Evolutionary conservation across 2,797 vertebrate species (phyloP).

Genomic region (Spea hammondii): DNA sequence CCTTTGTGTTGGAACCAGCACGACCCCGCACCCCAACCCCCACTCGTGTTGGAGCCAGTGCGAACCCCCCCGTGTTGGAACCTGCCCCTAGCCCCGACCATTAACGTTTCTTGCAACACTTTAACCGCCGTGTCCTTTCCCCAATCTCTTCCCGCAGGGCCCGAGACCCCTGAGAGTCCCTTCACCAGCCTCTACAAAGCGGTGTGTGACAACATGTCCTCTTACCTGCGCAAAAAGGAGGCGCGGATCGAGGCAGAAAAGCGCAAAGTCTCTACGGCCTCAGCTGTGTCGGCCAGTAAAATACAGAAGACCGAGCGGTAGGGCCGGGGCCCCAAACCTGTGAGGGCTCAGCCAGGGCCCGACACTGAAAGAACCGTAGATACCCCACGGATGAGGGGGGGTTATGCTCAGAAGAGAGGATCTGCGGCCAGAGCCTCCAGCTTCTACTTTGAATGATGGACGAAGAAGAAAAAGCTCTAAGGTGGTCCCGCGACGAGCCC

Average conservation of each 20-base stretch:
- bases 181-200: conserved; percentile 23
- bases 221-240: conserved; percentile 41
- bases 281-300: background rate
- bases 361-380: background rate
- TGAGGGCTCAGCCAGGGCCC: background rate
- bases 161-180: background rate
- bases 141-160: background rate
- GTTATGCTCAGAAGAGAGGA: too few relatives aligned
- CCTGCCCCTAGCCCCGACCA: background rate
- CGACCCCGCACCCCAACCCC: too few relatives aligned
- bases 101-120: background rate
- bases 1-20: too few relatives aligned
- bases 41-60: too few relatives aligned
- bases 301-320: background rate
- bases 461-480: too few relatives aligned
- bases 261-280: background rate
- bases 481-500: too few relatives aligned
- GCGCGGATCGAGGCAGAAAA: conserved; percentile 24
- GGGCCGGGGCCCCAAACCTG: background rate
- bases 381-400: too few relatives aligned
- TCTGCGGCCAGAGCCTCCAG: too few relatives aligned
- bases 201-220: conserved; percentile 37
- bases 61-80: too few relatives aligned
- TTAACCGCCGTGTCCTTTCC: background rate
- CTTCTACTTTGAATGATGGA: too few relatives aligned